Evolutionary conservation across 2,797 vertebrate species (phyloP).

Genomic region (Enteromius treurensis): DNA sequence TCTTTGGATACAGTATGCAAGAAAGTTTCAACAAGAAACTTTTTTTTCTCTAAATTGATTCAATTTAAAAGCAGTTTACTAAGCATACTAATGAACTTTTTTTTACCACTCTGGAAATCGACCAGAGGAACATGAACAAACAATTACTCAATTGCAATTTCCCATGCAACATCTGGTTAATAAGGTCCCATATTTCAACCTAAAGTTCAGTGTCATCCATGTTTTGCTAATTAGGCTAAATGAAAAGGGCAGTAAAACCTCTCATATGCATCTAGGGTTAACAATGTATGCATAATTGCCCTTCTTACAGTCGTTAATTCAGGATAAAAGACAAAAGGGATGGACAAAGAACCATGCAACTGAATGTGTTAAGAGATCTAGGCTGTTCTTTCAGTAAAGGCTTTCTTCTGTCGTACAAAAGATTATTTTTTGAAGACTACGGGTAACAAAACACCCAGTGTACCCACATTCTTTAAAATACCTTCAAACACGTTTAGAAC

Average conservation of each 20-base stretch:
- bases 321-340: slow-evolving; percentile 1
- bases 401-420: not conserved
- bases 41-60: not conserved
- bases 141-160: not conserved
- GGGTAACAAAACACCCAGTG: not conserved
- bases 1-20: not conserved
- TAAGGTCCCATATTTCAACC: not conserved
- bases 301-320: slow-evolving; percentile 40
- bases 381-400: not conserved
- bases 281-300: slow-evolving; percentile 47
- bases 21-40: not conserved
- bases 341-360: not conserved
- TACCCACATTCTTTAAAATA: not conserved
- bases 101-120: not conserved
- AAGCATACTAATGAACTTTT: not conserved
- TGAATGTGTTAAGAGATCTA: not conserved
- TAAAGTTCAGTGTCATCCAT: slow-evolving; percentile 13
- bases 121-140: not conserved
- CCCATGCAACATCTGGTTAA: not conserved
- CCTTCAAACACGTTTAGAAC: not conserved
- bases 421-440: not conserved
- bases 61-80: not conserved
- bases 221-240: slow-evolving; percentile 21
- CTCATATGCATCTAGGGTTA: slow-evolving; percentile 41
- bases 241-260: slow-evolving; percentile 44